A percentile compares a stretch with the other conserved stretches of the same genome.
phyloP scores from a whole-genome alignment of 2,888 invertebrate species.

The Acleris laterana region DNA sequence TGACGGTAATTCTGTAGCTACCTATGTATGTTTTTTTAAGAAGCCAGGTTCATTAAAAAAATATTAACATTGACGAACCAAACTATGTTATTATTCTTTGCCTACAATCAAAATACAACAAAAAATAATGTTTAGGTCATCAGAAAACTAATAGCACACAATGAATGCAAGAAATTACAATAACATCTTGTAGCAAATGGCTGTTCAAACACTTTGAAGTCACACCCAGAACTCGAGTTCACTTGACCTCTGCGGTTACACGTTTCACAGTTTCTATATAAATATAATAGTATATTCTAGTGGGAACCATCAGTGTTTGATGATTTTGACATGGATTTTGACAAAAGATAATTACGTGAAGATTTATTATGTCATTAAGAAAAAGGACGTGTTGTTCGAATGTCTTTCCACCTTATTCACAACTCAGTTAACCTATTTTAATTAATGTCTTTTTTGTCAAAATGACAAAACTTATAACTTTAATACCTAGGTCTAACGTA shows the following conservation, averaged over 20 bases:
- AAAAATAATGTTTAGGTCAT: constrained; percentile 1
- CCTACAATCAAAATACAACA: not conserved
- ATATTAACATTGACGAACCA: too few relatives aligned
- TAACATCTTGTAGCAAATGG: constrained; percentile 30
- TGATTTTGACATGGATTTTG: constrained; percentile 26
- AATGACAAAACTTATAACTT: too few relatives aligned
- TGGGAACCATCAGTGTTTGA: constrained; percentile 27
- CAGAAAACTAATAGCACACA: constrained; percentile 21
- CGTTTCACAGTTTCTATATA: constrained; percentile 34
- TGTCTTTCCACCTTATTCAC: too few relatives aligned
- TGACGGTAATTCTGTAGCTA: too few relatives aligned
- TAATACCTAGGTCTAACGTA: too few relatives aligned
- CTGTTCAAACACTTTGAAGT: constrained; percentile 39
- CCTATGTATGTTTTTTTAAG: too few relatives aligned
- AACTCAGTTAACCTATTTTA: too few relatives aligned
- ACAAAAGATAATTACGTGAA: constrained; percentile 4
- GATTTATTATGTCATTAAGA: constrained; percentile 10
- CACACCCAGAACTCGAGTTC: constrained; percentile 37
- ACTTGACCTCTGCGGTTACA: constrained; percentile 39
- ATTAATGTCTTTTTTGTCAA: too few relatives aligned
- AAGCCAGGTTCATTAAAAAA: too few relatives aligned
- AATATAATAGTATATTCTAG: constrained; percentile 15
- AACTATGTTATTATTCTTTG: not conserved
- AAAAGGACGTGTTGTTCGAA: not conserved
- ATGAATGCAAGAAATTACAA: constrained; percentile 26